phyloP scores from a whole-genome alignment of 2,797 vertebrate species.

The Takifugu rubripes region DNA sequence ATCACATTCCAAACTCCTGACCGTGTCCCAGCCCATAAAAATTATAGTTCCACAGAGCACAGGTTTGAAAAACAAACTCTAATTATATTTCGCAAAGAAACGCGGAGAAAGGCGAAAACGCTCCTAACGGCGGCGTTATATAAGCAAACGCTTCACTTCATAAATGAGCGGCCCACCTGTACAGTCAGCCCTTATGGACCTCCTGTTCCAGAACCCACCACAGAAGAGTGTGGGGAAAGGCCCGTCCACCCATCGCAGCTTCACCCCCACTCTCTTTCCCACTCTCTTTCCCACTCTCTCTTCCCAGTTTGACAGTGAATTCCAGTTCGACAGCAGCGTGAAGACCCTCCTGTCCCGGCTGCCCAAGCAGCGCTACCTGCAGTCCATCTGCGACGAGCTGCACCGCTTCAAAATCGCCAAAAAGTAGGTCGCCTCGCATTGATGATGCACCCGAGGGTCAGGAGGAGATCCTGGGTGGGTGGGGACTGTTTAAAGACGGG shows the following conservation, averaged over 20 bases:
- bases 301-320: constrained; percentile 84
- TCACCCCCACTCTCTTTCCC: neutral
- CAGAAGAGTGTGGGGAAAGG: constrained; percentile 30
- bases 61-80: constrained; percentile 23
- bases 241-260: constrained; percentile 1
- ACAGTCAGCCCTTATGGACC: constrained; percentile 14
- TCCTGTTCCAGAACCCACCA: constrained; percentile 1
- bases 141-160: constrained; percentile 40
- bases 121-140: constrained; percentile 36
- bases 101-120: constrained; percentile 35
- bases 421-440: constrained; percentile 32
- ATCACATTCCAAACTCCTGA: constrained; percentile 66
- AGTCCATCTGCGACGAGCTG: constrained; percentile 93
- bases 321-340: constrained; percentile 87
- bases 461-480: too few relatives aligned
- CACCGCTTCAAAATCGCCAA: constrained; percentile 89
- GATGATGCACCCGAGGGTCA: too few relatives aligned
- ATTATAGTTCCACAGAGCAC: constrained; percentile 18
- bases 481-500: too few relatives aligned
- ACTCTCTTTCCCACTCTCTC: neutral
- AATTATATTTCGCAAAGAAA: constrained; percentile 52
- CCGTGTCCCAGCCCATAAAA: constrained; percentile 35
- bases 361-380: constrained; percentile 93
- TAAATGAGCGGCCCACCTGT: constrained; percentile 55
- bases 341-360: constrained; percentile 87